Evolutionary conservation across 2,888 invertebrate species (phyloP).

Genomic region (Hecatera dysodea): DNA sequence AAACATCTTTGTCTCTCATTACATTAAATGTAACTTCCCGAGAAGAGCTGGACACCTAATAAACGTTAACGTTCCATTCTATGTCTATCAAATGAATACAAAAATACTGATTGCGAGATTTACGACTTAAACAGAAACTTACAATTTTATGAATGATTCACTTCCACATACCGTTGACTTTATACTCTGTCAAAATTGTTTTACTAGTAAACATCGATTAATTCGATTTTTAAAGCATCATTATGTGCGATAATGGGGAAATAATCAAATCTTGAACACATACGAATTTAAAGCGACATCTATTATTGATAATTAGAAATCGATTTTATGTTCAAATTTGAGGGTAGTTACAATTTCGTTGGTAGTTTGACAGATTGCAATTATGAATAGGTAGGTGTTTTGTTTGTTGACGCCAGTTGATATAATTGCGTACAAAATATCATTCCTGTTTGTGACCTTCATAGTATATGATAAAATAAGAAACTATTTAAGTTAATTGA

Average conservation of each 20-base stretch:
- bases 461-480: background rate
- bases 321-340: conserved; percentile 13
- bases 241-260: background rate
- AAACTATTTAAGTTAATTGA: background rate
- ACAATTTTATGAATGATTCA: background rate
- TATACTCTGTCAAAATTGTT: background rate
- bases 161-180: background rate
- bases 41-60: conserved; percentile 84
- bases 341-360: conserved; percentile 41
- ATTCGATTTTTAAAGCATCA: background rate
- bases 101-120: conserved; percentile 72
- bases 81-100: conserved; percentile 14
- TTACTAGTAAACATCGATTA: background rate
- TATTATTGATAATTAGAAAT: conserved; percentile 18
- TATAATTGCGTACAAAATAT: background rate
- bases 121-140: conserved; percentile 40
- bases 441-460: background rate
- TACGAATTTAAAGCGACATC: conserved; percentile 49
- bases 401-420: background rate
- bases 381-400: background rate
- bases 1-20: conserved; percentile 68
- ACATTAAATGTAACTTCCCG: conserved; percentile 77
- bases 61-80: background rate
- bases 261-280: background rate
- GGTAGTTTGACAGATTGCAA: background rate